Evolutionary conservation across 2,888 invertebrate species (phyloP).

Genomic region (Panzeria rudis): DNA sequence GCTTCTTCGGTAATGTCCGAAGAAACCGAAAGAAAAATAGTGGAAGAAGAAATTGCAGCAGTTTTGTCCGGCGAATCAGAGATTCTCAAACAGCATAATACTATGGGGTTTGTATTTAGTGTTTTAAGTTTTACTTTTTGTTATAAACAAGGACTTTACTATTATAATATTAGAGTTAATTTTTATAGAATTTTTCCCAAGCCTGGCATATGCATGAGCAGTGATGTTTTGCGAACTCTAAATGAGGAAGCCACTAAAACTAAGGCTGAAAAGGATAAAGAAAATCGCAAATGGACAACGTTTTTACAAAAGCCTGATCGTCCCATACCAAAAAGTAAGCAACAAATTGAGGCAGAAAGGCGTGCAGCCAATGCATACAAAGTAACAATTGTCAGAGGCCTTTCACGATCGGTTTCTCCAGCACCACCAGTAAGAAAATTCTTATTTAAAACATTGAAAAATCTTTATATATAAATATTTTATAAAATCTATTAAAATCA

Average conservation of each 20-base stretch:
- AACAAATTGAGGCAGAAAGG: slow-evolving; percentile 80
- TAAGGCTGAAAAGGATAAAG: slow-evolving; percentile 84
- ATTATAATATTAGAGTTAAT: slow-evolving; percentile 85
- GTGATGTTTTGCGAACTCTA: slow-evolving; percentile 87
- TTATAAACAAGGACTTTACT: slow-evolving; percentile 31
- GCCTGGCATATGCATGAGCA: slow-evolving; percentile 87
- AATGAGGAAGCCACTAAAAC: slow-evolving; percentile 85
- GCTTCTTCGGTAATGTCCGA: slow-evolving; percentile 80
- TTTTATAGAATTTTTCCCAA: slow-evolving; percentile 88
- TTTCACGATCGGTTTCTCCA: slow-evolving; percentile 75
- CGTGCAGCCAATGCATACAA: slow-evolving; percentile 84
- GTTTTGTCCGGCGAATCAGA: slow-evolving; percentile 89
- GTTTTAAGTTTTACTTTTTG: neutral
- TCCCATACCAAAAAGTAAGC: slow-evolving; percentile 85
- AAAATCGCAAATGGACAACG: slow-evolving; percentile 88
- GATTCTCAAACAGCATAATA: slow-evolving; percentile 87
- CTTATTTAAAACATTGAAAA: neutral
- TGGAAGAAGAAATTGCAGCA: slow-evolving; percentile 88
- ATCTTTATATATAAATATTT: neutral
- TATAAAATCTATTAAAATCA: neutral
- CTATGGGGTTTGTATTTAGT: slow-evolving; percentile 85
- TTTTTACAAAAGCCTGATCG: slow-evolving; percentile 90
- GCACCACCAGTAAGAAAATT: slow-evolving; percentile 68
- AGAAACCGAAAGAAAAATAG: slow-evolving; percentile 83
- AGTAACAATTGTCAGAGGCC: slow-evolving; percentile 86